Conservation (phyloP, 2,888 invertebrate genomes). For the Nowickia ferox region DNA sequence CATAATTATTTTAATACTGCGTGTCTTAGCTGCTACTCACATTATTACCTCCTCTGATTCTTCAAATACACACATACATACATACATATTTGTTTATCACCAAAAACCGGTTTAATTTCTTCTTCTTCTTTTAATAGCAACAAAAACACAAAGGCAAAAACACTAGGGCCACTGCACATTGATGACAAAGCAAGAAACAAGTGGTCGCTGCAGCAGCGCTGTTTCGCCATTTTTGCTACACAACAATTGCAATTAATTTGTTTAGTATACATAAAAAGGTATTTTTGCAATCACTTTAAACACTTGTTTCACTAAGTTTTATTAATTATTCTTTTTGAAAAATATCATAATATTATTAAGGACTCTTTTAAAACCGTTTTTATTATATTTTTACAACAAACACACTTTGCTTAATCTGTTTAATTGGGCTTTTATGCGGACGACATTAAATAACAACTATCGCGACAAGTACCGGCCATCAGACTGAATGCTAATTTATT, state of each 20-base stretch:
- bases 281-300: constrained; percentile 14
- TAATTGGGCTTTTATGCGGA: constrained; percentile 8
- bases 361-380: neutral
- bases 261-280: neutral
- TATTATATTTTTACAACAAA: neutral
- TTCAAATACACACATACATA: too few relatives aligned
- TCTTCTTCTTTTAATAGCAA: too few relatives aligned
- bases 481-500: neutral
- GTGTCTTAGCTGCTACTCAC: too few relatives aligned
- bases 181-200: constrained; percentile 6
- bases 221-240: constrained; percentile 2
- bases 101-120: too few relatives aligned
- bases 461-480: neutral
- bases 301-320: constrained; percentile 1
- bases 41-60: too few relatives aligned
- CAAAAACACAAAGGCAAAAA: too few relatives aligned
- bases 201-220: constrained; percentile 30
- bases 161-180: too few relatives aligned
- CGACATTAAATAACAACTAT: neutral
- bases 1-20: too few relatives aligned
- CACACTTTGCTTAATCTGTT: neutral
- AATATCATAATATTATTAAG: neutral
- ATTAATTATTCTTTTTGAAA: neutral
- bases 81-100: too few relatives aligned
- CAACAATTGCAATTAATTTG: neutral